Conservation (phyloP, 2,113 vertebrate genomes). For the Taxidea taxus region DNA sequence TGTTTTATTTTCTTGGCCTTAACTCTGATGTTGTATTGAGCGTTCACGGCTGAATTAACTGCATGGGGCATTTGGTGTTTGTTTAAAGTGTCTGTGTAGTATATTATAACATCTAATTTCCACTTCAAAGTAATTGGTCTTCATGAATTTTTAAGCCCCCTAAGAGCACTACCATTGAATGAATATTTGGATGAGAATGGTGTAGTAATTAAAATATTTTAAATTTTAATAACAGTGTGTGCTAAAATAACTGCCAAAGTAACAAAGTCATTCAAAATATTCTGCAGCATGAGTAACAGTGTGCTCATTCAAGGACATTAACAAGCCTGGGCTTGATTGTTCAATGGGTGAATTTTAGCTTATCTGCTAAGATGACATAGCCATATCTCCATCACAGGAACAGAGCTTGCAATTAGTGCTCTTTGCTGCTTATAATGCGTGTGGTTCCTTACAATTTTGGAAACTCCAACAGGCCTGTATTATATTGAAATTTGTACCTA, state of each 20-base stretch:
- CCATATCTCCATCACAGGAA: not conserved
- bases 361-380: not conserved
- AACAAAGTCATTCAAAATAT: conserved; percentile 32
- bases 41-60: conserved; percentile 12
- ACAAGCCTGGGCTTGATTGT: not conserved
- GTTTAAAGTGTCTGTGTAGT: conserved; percentile 36
- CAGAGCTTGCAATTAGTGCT: not conserved
- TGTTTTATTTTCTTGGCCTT: not conserved
- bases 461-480: not conserved
- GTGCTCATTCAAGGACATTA: not conserved
- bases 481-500: not conserved
- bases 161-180: conserved; percentile 20
- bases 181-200: conserved; percentile 24
- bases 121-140: conserved; percentile 48
- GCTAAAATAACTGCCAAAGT: not conserved
- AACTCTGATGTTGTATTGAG: not conserved
- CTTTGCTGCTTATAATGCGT: not conserved
- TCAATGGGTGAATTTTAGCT: not conserved
- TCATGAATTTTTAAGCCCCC: not conserved
- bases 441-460: not conserved
- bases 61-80: not conserved
- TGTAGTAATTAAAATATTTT: conserved; percentile 42
- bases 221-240: conserved; percentile 11
- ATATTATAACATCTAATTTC: conserved; percentile 40
- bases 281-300: not conserved